phyloP scores from a whole-genome alignment of 1,140 invertebrate species.

The Caenorhabditis inopinata region DNA sequence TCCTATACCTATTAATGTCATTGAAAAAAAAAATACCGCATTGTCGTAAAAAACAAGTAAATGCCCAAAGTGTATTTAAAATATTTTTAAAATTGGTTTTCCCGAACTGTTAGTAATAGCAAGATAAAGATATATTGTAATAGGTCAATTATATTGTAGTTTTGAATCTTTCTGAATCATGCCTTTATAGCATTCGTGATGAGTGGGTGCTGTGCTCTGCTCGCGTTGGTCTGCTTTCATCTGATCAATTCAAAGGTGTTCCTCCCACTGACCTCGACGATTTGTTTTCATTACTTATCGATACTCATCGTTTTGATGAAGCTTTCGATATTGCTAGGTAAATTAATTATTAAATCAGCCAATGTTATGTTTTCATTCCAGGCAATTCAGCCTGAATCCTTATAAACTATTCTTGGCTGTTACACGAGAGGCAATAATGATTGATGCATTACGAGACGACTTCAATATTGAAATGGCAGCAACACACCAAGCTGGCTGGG shows the following conservation, averaged over 20 bases:
- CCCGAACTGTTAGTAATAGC: too few relatives aligned
- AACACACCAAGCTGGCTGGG: conserved; percentile 2
- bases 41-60: too few relatives aligned
- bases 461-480: not conserved
- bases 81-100: too few relatives aligned
- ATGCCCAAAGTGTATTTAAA: too few relatives aligned
- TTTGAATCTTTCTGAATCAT: too few relatives aligned
- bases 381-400: not conserved
- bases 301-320: not conserved
- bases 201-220: not conserved
- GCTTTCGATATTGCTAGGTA: not conserved
- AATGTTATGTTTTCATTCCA: too few relatives aligned
- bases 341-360: not conserved
- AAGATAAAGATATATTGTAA: too few relatives aligned
- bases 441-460: not conserved
- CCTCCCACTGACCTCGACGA: not conserved
- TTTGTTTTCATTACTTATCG: not conserved
- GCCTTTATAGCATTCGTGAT: not conserved
- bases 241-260: not conserved
- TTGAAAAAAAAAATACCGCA: too few relatives aligned
- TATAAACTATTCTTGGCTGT: not conserved
- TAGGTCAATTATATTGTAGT: too few relatives aligned
- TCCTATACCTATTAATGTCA: too few relatives aligned
- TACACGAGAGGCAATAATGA: not conserved
- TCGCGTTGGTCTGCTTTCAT: not conserved